Conservation (phyloP, 2,113 vertebrate genomes). For the Heteronetta atricapilla region DNA sequence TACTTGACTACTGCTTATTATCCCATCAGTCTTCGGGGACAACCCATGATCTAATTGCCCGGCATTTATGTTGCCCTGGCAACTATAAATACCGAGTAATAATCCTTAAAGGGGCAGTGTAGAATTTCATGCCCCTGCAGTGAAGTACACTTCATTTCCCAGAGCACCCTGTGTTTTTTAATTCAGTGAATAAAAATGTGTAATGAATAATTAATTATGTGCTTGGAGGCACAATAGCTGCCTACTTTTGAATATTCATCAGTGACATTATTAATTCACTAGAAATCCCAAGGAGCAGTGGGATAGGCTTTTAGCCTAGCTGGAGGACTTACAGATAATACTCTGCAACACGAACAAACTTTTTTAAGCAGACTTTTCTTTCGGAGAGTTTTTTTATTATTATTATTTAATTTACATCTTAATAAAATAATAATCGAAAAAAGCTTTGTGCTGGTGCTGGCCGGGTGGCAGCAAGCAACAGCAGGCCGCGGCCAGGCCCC, state of each 20-base stretch:
- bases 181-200: conserved; percentile 89
- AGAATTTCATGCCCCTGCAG: conserved; percentile 84
- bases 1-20: conserved; percentile 91
- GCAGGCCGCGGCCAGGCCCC: not conserved
- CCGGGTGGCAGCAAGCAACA: not conserved
- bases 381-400: conserved; percentile 45
- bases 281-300: conserved; percentile 81
- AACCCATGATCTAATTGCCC: conserved; percentile 89
- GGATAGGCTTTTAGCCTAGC: conserved; percentile 83
- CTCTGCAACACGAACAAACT: conserved; percentile 75
- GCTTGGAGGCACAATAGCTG: conserved; percentile 89
- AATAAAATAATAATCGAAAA: conserved; percentile 55
- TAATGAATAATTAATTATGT: conserved; percentile 90
- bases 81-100: conserved; percentile 87
- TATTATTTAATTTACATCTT: conserved; percentile 75
- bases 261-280: conserved; percentile 88
- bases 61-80: conserved; percentile 88
- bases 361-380: conserved; percentile 77
- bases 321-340: conserved; percentile 83
- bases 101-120: conserved; percentile 87
- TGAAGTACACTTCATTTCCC: conserved; percentile 85
- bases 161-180: conserved; percentile 88
- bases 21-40: conserved; percentile 88
- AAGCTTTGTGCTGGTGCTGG: not conserved
- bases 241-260: conserved; percentile 90